These are phyloP conservation scores for Anthrax anthrax DNA, from an alignment of 2,888 invertebrate species.

Conservation along the genomic window DNA sequence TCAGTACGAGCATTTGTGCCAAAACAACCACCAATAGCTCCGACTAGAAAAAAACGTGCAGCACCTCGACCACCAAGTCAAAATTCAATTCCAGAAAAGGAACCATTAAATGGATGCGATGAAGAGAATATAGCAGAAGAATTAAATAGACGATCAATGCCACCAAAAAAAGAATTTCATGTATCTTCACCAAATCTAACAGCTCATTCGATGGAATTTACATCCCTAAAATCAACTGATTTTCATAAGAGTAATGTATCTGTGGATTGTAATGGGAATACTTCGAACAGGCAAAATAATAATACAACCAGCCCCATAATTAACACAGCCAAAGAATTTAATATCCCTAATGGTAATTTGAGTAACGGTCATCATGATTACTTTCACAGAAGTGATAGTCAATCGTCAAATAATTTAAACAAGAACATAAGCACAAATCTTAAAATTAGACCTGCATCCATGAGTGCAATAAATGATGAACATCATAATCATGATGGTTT, in stretches of 20 bases:
- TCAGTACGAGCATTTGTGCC: not conserved
- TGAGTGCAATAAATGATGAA: slow-evolving; percentile 12
- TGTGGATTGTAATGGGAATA: slow-evolving; percentile 28
- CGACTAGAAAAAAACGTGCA: slow-evolving; percentile 31
- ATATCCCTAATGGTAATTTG: slow-evolving; percentile 17
- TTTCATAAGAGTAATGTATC: slow-evolving; percentile 15
- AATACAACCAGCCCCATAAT: slow-evolving; percentile 4
- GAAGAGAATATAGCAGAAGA: not conserved
- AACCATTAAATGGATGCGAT: slow-evolving; percentile 6
- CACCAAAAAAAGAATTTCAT: slow-evolving; percentile 24
- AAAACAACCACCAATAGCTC: slow-evolving; percentile 15
- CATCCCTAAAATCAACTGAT: slow-evolving; percentile 7
- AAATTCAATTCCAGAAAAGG: slow-evolving; percentile 26
- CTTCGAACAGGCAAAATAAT: slow-evolving; percentile 13
- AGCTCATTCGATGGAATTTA: slow-evolving; percentile 7
- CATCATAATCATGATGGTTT: not conserved
- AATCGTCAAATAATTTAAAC: not conserved
- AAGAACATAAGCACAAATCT: slow-evolving; percentile 9
- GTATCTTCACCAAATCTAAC: slow-evolving; percentile 29
- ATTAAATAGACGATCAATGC: slow-evolving; percentile 3
- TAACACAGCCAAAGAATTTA: no score
- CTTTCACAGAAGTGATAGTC: not conserved
- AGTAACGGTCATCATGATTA: not conserved
- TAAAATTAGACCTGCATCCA: slow-evolving; percentile 11
- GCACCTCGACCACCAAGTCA: slow-evolving; percentile 33